Conservation (phyloP, 2,113 vertebrate species). For the Tinamus guttatus region DNA sequence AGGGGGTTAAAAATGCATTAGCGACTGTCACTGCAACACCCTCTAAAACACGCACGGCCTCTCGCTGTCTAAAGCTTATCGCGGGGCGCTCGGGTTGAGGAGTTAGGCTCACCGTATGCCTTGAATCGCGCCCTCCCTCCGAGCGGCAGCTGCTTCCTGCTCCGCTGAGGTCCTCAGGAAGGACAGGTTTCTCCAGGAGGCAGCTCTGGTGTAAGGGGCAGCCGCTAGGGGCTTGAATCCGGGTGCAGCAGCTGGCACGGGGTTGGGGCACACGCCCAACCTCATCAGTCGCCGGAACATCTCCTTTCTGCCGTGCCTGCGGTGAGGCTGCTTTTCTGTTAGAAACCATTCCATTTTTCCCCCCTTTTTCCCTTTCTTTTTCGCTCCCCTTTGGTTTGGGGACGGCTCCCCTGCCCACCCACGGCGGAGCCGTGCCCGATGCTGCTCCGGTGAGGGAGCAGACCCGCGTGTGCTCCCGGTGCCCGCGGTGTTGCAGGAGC, state of each 20-base stretch:
- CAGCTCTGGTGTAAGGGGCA: not conserved
- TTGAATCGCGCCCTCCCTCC: not conserved
- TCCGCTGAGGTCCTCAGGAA: not conserved
- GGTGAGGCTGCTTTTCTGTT: not conserved
- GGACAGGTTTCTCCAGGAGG: not conserved
- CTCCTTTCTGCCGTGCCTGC: not conserved
- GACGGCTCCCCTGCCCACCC: not conserved
- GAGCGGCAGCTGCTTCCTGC: not conserved
- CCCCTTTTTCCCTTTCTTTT: no score
- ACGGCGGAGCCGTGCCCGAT: not conserved
- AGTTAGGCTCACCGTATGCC: fast-evolving
- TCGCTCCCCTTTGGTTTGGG: not conserved
- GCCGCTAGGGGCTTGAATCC: not conserved
- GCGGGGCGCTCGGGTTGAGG: not conserved
- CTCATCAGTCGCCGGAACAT: not conserved
- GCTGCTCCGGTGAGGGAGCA: not conserved
- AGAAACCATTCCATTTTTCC: not conserved
- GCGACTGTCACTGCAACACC: not conserved
- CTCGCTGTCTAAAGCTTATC: not conserved
- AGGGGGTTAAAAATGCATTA: not conserved
- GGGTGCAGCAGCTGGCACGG: not conserved
- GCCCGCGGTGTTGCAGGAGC: not conserved
- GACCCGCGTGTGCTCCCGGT: not conserved
- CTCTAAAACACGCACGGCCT: fast-evolving
- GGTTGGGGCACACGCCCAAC: not conserved